Conservation (phyloP, 2,113 vertebrate genomes). For the Indicator maculatus region DNA sequence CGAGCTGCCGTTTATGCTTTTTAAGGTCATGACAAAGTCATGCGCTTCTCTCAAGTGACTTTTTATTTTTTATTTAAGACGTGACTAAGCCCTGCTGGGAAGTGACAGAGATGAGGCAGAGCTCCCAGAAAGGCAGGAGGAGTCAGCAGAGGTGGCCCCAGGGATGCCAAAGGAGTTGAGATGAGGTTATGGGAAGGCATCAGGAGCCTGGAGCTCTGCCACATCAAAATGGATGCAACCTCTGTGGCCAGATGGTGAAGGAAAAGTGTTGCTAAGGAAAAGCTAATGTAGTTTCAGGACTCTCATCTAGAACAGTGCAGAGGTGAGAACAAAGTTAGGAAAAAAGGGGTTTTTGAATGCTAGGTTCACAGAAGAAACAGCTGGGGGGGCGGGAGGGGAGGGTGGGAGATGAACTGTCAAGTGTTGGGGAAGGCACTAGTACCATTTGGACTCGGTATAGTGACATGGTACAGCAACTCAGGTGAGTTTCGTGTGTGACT, state of each 20-base stretch:
- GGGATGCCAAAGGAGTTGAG: neutral
- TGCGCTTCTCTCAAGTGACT: neutral
- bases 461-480: neutral
- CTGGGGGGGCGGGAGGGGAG: neutral
- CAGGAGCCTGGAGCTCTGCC: neutral
- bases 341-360: neutral
- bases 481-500: neutral
- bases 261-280: neutral
- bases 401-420: fast-evolving
- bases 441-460: neutral
- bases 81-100: neutral
- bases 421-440: neutral
- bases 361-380: neutral
- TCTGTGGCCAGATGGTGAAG: neutral
- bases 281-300: neutral
- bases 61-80: neutral
- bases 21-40: fast-evolving
- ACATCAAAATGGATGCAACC: fast-evolving
- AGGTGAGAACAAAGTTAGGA: neutral
- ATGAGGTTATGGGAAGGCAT: neutral
- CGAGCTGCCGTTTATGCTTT: neutral
- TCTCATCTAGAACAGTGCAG: neutral
- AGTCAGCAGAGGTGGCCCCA: fast-evolving
- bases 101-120: neutral
- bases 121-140: neutral